A percentile compares a stretch with the other conserved stretches of the same genome.
These are phyloP conservation scores for Lophius piscatorius DNA, from an alignment of 2,113 vertebrate species.

Conservation along the genomic window DNA sequence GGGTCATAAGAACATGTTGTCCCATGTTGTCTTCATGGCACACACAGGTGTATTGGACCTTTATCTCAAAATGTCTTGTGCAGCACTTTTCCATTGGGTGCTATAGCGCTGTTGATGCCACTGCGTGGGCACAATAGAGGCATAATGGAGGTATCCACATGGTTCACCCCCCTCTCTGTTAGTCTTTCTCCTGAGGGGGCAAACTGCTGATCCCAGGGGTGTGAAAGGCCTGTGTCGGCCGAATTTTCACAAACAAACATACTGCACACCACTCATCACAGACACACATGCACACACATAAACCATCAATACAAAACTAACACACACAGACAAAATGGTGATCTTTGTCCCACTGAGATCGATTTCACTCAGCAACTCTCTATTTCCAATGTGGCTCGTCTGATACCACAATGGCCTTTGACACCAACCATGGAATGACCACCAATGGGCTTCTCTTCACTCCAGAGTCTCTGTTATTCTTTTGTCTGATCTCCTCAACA, in stretches of 20 bases:
- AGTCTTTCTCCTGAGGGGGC: constrained; percentile 54
- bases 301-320: constrained; percentile 41
- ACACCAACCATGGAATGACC: constrained; percentile 42
- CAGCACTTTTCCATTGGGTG: constrained; percentile 65
- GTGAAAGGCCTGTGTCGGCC: constrained; percentile 73
- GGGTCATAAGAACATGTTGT: constrained; percentile 7
- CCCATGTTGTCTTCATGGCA: constrained; percentile 17
- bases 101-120: constrained; percentile 55
- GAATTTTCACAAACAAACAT: constrained; percentile 69
- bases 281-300: constrained; percentile 2
- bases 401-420: constrained; percentile 67
- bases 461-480: constrained; percentile 69
- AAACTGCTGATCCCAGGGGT: constrained; percentile 78
- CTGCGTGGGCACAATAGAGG: constrained; percentile 63
- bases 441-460: constrained; percentile 65
- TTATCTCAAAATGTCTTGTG: constrained; percentile 63
- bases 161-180: constrained; percentile 52
- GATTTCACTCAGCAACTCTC: constrained; percentile 71
- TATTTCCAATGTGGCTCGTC: constrained; percentile 42
- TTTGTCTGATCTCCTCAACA: constrained; percentile 69
- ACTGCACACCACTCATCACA: constrained; percentile 4
- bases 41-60: constrained; percentile 37
- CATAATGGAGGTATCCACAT: constrained; percentile 64
- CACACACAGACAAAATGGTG: constrained; percentile 42
- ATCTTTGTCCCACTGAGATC: constrained; percentile 64